Evolutionary conservation across 2,888 invertebrate species (phyloP).

Genomic region (Melolontha melolontha): DNA sequence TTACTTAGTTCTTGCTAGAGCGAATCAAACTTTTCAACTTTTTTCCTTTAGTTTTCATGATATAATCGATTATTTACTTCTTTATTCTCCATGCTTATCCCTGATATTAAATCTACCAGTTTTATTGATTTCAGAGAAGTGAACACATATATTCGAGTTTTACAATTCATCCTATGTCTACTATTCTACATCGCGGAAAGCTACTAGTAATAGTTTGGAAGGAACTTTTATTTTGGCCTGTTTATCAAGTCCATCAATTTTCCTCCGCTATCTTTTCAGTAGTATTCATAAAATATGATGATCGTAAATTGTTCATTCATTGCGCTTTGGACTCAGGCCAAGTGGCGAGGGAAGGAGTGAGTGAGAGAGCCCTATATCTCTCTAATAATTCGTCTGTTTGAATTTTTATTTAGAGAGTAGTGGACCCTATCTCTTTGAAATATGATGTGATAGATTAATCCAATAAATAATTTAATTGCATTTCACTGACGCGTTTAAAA

Average conservation of each 20-base stretch:
- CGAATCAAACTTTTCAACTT: no score
- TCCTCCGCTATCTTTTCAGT: constrained; percentile 1
- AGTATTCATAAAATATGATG: constrained; percentile 31
- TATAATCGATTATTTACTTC: no score
- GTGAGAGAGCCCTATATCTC: background rate
- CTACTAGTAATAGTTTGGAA: background rate
- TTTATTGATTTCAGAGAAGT: no score
- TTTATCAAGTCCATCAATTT: constrained; percentile 33
- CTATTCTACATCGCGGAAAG: constrained; percentile 3
- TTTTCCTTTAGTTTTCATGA: no score
- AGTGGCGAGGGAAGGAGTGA: background rate
- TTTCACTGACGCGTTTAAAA: constrained; percentile 1
- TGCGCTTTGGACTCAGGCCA: constrained; percentile 22
- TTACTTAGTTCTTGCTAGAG: no score
- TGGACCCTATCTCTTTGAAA: constrained; percentile 26
- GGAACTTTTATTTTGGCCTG: constrained; percentile 16
- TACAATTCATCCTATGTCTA: background rate
- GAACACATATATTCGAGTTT: background rate
- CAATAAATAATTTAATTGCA: constrained; percentile 31
- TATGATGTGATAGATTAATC: constrained; percentile 18
- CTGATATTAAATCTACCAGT: no score
- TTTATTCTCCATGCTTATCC: no score
- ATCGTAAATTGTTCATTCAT: constrained; percentile 37
- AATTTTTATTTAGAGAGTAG: constrained; percentile 4
- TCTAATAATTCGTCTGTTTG: constrained; percentile 27